Conservation (phyloP, 2,797 vertebrate species). For the Galaxias olidus region DNA sequence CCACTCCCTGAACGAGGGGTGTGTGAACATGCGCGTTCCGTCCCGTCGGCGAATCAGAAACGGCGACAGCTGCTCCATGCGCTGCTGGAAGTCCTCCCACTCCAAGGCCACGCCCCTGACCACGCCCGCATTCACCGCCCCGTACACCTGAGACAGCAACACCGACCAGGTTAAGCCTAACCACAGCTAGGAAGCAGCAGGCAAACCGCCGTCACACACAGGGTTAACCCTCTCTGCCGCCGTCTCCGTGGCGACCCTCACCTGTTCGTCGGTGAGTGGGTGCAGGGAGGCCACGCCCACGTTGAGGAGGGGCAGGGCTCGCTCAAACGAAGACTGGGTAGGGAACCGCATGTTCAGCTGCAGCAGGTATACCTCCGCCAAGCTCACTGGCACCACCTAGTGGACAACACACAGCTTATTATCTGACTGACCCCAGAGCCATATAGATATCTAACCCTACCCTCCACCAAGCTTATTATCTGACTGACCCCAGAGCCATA, state of each 20-base stretch:
- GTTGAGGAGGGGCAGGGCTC: conserved; percentile 92
- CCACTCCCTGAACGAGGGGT: conserved; percentile 97
- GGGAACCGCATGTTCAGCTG: conserved; percentile 99
- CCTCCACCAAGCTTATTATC: no score
- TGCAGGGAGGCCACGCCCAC: conserved; percentile 94
- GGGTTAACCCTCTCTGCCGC: no score
- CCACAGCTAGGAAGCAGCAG: no score
- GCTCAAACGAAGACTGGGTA: conserved; percentile 95
- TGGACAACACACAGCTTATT: not conserved
- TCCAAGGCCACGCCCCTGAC: conserved; percentile 82
- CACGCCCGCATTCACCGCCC: conserved; percentile 89
- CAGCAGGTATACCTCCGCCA: conserved; percentile 93
- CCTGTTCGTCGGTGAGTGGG: conserved; percentile 92
- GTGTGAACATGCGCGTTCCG: conserved; percentile 92
- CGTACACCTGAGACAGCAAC: conserved; percentile 65
- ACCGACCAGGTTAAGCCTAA: no score
- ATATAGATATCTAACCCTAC: no score
- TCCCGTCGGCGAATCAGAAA: conserved; percentile 90
- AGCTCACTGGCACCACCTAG: conserved; percentile 91
- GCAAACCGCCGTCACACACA: no score
- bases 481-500: no score
- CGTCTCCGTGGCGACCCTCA: conserved; percentile 8
- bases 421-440: no score
- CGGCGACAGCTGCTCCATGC: conserved; percentile 92
- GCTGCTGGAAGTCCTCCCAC: conserved; percentile 92